Conservation (phyloP, 35 echinoderm and acorn worm species). For the Anneissia japonica region DNA sequence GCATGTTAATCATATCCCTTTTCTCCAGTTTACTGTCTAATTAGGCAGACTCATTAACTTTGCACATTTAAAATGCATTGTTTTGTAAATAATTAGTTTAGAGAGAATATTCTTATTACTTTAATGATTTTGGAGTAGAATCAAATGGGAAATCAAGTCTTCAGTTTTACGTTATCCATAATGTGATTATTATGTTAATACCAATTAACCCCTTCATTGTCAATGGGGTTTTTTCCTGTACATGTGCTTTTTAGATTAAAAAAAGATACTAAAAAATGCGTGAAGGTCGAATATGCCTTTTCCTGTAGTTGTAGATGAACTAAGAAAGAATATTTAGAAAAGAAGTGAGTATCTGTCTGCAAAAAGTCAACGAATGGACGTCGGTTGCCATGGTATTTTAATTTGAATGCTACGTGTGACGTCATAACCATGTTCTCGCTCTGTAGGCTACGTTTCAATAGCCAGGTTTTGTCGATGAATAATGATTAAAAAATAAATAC, state of each 20-base stretch:
- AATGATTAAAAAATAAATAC: not conserved
- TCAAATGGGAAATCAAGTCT: not conserved
- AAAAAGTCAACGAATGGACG: not conserved
- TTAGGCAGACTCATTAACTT: not conserved
- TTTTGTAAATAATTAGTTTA: not conserved
- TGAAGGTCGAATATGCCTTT: not conserved
- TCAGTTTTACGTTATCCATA: not conserved
- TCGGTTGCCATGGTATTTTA: not conserved
- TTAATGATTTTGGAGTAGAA: not conserved
- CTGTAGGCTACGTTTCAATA: not conserved
- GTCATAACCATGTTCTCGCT: not conserved
- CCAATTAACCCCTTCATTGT: no score
- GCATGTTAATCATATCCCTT: not conserved
- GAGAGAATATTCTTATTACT: not conserved
- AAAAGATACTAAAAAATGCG: not conserved
- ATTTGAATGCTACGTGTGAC: not conserved
- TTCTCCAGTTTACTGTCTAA: not conserved
- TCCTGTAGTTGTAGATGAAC: not conserved
- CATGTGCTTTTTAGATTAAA: not conserved
- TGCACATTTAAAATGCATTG: not conserved
- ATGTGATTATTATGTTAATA: not conserved
- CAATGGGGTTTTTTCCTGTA: not conserved
- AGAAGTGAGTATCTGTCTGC: not conserved
- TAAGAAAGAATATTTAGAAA: not conserved
- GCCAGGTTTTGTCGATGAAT: not conserved